Conservation (phyloP, 1,140 invertebrate genomes). For the Aplysia californica region DNA sequence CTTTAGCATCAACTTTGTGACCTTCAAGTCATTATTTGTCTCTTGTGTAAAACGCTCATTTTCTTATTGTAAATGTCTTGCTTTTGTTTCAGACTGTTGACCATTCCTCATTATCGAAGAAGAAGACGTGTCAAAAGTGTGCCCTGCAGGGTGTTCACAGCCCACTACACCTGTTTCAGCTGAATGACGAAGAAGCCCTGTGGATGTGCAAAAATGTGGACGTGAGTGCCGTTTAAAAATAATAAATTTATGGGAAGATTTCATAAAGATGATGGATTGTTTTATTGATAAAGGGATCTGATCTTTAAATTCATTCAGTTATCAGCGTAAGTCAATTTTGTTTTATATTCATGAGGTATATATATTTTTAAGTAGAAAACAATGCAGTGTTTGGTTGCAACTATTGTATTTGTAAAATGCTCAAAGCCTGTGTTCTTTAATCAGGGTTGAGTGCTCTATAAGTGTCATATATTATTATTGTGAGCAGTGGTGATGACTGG, state of each 20-base stretch:
- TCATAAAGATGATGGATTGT: background rate
- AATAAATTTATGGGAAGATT: background rate
- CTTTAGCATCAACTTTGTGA: too few species aligned
- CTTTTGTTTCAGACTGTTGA: conserved; percentile 29
- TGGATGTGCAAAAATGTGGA: conserved; percentile 21
- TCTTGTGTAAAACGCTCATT: too few species aligned
- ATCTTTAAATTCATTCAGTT: background rate
- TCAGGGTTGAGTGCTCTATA: too few species aligned
- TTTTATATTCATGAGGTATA: background rate
- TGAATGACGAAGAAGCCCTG: conserved; percentile 21
- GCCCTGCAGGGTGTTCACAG: background rate
- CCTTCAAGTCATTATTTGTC: too few species aligned
- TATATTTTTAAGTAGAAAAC: background rate
- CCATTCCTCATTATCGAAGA: background rate
- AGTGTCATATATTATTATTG: too few species aligned
- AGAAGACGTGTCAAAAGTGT: conserved; percentile 4
- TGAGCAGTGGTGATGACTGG: background rate
- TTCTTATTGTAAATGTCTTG: too few species aligned
- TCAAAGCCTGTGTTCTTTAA: too few species aligned
- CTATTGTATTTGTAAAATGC: too few species aligned
- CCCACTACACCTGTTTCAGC: conserved; percentile 10
- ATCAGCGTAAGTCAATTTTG: background rate
- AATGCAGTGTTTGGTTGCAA: background rate
- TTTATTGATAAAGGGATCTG: background rate
- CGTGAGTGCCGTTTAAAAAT: background rate